These are phyloP conservation scores for Temnothorax rugatulus DNA, from an alignment of 2,888 invertebrate species.

Conservation along the genomic window DNA sequence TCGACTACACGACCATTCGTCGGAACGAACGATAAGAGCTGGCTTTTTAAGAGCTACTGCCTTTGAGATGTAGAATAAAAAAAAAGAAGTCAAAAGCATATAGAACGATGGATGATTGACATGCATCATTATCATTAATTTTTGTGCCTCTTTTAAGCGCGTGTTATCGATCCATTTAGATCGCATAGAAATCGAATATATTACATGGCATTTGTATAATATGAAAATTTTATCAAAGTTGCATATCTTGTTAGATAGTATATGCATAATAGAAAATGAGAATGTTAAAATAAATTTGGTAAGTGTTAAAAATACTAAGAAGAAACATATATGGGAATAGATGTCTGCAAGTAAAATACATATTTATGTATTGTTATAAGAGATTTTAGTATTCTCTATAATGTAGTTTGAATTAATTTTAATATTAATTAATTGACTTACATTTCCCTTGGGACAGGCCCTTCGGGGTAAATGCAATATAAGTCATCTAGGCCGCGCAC, in stretches of 20 bases:
- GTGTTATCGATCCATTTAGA: background rate
- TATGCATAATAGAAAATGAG: slow-evolving; percentile 10
- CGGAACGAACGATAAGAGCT: slow-evolving; percentile 70
- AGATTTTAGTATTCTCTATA: slow-evolving; percentile 17
- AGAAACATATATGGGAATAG: background rate
- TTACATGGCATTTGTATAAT: slow-evolving; percentile 27
- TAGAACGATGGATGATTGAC: background rate
- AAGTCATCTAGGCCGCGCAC: background rate
- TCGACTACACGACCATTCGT: slow-evolving; percentile 52
- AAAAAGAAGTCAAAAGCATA: background rate
- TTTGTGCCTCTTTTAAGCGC: slow-evolving; percentile 30
- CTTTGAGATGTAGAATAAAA: slow-evolving; percentile 2
- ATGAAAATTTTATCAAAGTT: slow-evolving; percentile 45
- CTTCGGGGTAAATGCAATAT: background rate
- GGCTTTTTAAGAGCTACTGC: slow-evolving; percentile 15
- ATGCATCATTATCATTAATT: slow-evolving; percentile 24
- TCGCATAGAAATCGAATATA: slow-evolving; percentile 29
- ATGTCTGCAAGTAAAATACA: slow-evolving; percentile 6
- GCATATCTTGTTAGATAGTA: slow-evolving; percentile 35
- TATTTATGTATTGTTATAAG: slow-evolving; percentile 36
- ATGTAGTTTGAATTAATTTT: slow-evolving; percentile 23
- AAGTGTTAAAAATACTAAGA: slow-evolving; percentile 2
- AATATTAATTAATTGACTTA: background rate
- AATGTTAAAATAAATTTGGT: background rate
- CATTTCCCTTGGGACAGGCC: background rate